Evolutionary conservation across 2,888 invertebrate genomes (phyloP), one percentile per base, ranked within the genome.

Genomic region (Blastobasis lacticolella): DNA sequence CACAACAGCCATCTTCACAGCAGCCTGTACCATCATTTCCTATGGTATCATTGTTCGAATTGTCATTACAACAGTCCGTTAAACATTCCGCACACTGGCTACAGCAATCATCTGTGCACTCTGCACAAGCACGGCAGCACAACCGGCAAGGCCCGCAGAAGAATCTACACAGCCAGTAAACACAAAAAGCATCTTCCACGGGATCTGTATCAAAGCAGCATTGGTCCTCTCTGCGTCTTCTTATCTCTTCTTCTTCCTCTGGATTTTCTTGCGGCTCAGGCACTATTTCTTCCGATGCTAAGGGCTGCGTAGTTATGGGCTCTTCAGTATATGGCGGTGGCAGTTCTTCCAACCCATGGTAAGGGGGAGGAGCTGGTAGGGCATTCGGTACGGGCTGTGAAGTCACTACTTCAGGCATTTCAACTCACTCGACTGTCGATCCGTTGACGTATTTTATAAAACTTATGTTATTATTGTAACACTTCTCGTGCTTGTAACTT

Each of bases 41-140:
- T 8, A 36, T 38, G 10, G 38, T 38, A 38, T 47, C 10, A 5
- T 38, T 38, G 10, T 47, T 49, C 5, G 52, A 51, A 9, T 48
- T 48, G n/a, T 52, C 49, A 1, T 59, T 54, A 7, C 75, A 75
- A 45, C 73, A 70, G 36, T 60, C 53, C 6, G 48, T 61, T 6
- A 69, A 54, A 46, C 64, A 64, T 38, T 56, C 51, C 0, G 69
- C 71, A 50, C 67, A 73, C 0, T 55, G 52, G 1, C 69, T 64
- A 38, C 65, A 71, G 51, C 66, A 69, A 0, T 23, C 47, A 4
- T 72, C 69, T 0, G 66, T 63, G 48, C 69, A 70, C 4, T 59
- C 56, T 7, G 56, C 55, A 1, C 68, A 53, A 36, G 54, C 46
- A 6, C 45, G 36, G 37, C 52, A 57, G 44, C 50, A 55, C 0